These are phyloP conservation scores for Cuniculus paca DNA, from an alignment of 2,797 vertebrate species.

Conservation along the genomic window DNA sequence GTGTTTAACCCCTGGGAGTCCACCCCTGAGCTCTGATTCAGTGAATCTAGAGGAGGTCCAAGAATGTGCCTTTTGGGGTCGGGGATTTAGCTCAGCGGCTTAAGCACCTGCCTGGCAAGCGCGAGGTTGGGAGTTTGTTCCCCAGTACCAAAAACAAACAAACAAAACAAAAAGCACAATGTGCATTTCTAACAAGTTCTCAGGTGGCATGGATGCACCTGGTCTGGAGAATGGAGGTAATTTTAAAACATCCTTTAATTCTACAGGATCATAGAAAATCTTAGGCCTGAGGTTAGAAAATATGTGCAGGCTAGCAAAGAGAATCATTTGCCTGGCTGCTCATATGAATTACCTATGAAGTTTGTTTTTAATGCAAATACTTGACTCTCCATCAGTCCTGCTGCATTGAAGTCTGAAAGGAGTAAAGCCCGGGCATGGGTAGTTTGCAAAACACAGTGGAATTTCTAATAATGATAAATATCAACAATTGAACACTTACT, in stretches of 20 bases:
- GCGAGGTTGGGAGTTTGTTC: too few species aligned
- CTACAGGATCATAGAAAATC: fast-evolving
- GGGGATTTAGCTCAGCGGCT: too few species aligned
- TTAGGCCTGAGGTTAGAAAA: neutral
- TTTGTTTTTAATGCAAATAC: neutral
- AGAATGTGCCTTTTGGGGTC: too few species aligned
- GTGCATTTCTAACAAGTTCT: neutral
- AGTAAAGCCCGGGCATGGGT: neutral
- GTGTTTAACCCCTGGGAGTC: neutral
- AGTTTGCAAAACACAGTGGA: neutral
- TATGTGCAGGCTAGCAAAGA: neutral
- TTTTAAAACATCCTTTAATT: neutral
- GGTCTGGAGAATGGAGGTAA: neutral
- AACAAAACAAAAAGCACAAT: too few species aligned
- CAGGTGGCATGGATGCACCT: neutral
- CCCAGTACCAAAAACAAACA: too few species aligned
- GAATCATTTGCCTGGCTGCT: neutral
- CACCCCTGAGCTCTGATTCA: neutral
- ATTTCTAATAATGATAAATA: neutral
- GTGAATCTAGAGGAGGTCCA: neutral
- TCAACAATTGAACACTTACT: neutral
- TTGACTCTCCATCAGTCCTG: neutral
- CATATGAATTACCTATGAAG: neutral
- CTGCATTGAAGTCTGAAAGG: neutral
- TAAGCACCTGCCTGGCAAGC: too few species aligned